These are phyloP conservation scores for Rhinogobio ventralis DNA, from an alignment of 2,797 vertebrate species.

Conservation along the genomic window DNA sequence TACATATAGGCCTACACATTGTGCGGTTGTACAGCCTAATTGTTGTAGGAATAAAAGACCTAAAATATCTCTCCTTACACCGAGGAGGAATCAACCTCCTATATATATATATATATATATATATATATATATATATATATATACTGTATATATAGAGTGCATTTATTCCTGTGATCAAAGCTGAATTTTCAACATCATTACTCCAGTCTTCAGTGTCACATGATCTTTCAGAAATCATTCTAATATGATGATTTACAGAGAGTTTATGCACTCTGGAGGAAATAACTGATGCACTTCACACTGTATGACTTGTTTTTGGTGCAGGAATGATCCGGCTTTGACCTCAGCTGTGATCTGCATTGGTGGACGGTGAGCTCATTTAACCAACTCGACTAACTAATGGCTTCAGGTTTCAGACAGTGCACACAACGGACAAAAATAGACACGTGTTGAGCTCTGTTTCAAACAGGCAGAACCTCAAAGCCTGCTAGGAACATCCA, in stretches of 20 bases:
- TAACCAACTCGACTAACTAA: constrained; percentile 43
- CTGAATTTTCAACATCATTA: not conserved
- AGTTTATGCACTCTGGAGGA: not conserved
- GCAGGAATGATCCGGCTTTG: constrained; percentile 60
- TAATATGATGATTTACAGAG: not conserved
- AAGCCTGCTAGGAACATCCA: not conserved
- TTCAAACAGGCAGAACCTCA: not conserved
- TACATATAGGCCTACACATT: too few species aligned
- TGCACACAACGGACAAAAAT: constrained; percentile 72
- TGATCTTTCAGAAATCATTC: not conserved
- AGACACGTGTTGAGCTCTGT: constrained; percentile 56
- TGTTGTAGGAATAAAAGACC: too few species aligned
- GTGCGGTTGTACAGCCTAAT: too few species aligned
- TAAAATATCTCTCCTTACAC: too few species aligned
- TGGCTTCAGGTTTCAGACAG: constrained; percentile 69
- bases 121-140: too few species aligned
- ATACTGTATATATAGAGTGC: too few species aligned
- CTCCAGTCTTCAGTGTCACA: not conserved
- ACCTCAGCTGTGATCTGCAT: constrained; percentile 55
- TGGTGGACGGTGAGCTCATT: constrained; percentile 63
- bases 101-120: too few species aligned
- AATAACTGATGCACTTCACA: not conserved
- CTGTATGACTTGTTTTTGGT: constrained; percentile 33
- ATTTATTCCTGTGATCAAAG: not conserved
- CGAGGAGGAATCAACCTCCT: too few species aligned